Percentiles rank a stretch among this genome's conserved stretches.
phyloP scores from a whole-genome alignment of 2,113 vertebrate genomes.

The Oncorhynchus masou region DNA sequence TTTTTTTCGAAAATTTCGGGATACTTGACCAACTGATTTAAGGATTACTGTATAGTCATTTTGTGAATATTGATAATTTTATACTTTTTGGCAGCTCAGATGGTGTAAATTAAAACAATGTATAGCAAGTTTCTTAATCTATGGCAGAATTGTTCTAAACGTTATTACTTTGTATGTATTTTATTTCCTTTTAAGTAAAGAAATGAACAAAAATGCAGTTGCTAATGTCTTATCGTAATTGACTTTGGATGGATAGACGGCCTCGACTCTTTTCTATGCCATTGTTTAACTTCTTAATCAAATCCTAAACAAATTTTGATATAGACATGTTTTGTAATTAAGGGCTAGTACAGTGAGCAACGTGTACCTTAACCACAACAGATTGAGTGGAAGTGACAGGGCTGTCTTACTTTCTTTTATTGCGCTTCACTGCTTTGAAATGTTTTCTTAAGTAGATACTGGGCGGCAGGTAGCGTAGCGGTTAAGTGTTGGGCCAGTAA shows the following conservation, averaged over 20 bases:
- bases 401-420: slow-evolving; percentile 49
- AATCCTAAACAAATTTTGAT: slow-evolving; percentile 20
- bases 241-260: slow-evolving; percentile 32
- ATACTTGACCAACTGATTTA: slow-evolving; percentile 81
- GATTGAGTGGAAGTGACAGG: slow-evolving; percentile 35
- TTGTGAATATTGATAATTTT: slow-evolving; percentile 89
- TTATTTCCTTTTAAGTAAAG: slow-evolving; percentile 73
- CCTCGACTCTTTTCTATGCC: slow-evolving; percentile 34
- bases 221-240: slow-evolving; percentile 61
- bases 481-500: too few species aligned
- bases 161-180: slow-evolving; percentile 78
- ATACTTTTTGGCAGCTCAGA: slow-evolving; percentile 93
- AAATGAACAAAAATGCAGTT: slow-evolving; percentile 57
- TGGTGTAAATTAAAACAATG: slow-evolving; percentile 91
- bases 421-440: slow-evolving; percentile 54
- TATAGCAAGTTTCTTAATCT: slow-evolving; percentile 85
- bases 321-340: slow-evolving; percentile 41
- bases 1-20: slow-evolving; percentile 73
- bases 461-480: slow-evolving; percentile 1
- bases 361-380: slow-evolving; percentile 33
- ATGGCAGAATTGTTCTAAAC: slow-evolving; percentile 75
- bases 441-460: slow-evolving; percentile 54
- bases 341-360: slow-evolving; percentile 9
- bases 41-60: slow-evolving; percentile 82
- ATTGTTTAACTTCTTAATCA: slow-evolving; percentile 3